These are phyloP conservation scores for Linurgus olivaceus DNA, from an alignment of 2,797 vertebrate genomes.

Conservation along the genomic window DNA sequence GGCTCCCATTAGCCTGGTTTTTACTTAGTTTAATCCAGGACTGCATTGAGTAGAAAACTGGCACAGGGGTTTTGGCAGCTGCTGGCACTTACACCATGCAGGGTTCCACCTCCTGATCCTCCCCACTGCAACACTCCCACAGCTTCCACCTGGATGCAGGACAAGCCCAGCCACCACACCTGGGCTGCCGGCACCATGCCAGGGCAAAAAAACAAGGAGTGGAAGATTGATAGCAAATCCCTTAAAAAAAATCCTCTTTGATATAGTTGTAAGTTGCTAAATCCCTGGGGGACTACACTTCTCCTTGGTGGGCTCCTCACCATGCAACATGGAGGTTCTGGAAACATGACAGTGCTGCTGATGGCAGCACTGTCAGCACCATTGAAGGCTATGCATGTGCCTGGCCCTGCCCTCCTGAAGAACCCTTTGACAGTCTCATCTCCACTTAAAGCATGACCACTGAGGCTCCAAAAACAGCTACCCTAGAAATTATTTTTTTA, in stretches of 20 bases:
- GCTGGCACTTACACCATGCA: fast-evolving
- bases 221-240: neutral
- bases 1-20: neutral
- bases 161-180: neutral
- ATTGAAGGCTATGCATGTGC: fast-evolving
- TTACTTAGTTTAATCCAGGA: neutral
- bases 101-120: neutral
- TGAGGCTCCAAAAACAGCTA: neutral
- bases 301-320: neutral
- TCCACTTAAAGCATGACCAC: neutral
- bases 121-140: neutral
- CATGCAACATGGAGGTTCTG: fast-evolving
- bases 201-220: neutral
- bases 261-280: neutral
- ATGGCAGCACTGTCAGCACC: neutral
- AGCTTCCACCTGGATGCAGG: neutral
- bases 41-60: neutral
- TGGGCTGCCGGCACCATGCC: neutral
- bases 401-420: neutral
- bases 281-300: fast-evolving
- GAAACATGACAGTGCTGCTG: fast-evolving
- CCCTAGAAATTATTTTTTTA: neutral
- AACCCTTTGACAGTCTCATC: neutral
- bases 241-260: neutral
- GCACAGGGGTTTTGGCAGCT: neutral